Evolutionary conservation across 2,113 vertebrate species (phyloP).

Genomic region (Nothocercus julius): DNA sequence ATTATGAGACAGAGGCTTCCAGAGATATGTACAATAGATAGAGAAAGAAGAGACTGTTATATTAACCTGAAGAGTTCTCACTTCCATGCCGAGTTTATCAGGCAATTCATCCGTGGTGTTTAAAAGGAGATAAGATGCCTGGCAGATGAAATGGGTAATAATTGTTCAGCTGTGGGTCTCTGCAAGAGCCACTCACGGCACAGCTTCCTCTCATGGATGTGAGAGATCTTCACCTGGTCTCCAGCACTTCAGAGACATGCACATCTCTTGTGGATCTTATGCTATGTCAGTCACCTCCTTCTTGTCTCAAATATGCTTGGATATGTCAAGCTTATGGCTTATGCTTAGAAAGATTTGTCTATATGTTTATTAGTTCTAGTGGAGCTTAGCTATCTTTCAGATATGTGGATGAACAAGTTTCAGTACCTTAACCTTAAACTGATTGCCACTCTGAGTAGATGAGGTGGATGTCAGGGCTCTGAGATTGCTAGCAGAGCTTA

Average conservation of each 20-base stretch:
- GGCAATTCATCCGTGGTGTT: not conserved
- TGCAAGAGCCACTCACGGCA: not conserved
- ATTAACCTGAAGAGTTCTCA: not conserved
- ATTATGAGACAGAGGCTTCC: not conserved
- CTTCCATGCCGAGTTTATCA: not conserved
- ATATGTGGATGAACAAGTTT: not conserved
- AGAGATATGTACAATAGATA: not conserved
- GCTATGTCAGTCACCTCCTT: not conserved
- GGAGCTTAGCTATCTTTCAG: not conserved
- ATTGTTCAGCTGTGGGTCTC: not conserved
- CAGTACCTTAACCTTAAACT: not conserved
- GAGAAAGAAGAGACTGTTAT: not conserved
- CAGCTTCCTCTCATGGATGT: not conserved
- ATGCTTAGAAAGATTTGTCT: not conserved
- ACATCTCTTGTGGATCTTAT: not conserved
- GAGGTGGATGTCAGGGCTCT: not conserved
- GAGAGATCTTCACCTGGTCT: not conserved
- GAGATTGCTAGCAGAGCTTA: not conserved
- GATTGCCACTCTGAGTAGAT: accelerated
- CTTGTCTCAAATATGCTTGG: not conserved
- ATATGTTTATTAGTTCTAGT: not conserved
- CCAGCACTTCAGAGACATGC: not conserved
- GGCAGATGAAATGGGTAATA: not conserved
- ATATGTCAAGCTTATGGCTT: not conserved
- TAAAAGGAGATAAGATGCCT: not conserved